Evolutionary conservation across 1,140 invertebrate genomes (phyloP), one percentile per base, ranked within the genome.

Genomic region (Drosophila pectinifera): DNA sequence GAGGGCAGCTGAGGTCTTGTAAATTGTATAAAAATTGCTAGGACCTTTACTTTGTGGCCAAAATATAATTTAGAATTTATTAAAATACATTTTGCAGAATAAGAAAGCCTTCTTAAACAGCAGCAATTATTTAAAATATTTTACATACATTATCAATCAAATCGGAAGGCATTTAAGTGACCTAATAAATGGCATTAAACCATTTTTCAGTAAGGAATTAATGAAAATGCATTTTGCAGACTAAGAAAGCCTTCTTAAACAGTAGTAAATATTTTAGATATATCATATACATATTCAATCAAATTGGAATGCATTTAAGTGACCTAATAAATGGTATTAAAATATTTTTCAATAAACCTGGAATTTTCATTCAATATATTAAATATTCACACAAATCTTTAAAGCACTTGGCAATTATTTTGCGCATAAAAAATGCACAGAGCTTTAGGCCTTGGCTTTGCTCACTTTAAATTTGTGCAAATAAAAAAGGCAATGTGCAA

Each of bases 311-410:
- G 26, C 55, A 26, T 64, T 63, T 42, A 61, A 64, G 58, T 34
- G 14, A 54, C 39, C 26, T 45, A 43, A 39, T 43, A 43, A 62
- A 63, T 48, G n/a, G 7, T 42, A 24, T 42, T 20, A 24, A 39
- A 26, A 46, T 5, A 20, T 48, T 48, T 16, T 16, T 10, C 18
- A 28, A 22, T 39, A 31, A 38, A 13, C 36, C 42, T 62, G 46
- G 28, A 56, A 26, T n/a, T 3, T 18, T 24, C 43, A 39, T 49
- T 38, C 34, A 48, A 62, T 41, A 3, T 20, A 64, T 67, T 49
- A 67, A 67, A 64, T 39, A 67, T 64, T 67, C 43, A 49, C n/a
- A 28, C 31, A 67, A 64, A 67, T 64, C 59, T 16, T 67, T 67
- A 67, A 67, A 67, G 64, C 59, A 31, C 49, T 24, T 41, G 64